Percentiles rank a stretch among this genome's conserved stretches.
Evolutionary conservation across 2,888 invertebrate species (phyloP).

Genomic region (Cerceris ruficornis): DNA sequence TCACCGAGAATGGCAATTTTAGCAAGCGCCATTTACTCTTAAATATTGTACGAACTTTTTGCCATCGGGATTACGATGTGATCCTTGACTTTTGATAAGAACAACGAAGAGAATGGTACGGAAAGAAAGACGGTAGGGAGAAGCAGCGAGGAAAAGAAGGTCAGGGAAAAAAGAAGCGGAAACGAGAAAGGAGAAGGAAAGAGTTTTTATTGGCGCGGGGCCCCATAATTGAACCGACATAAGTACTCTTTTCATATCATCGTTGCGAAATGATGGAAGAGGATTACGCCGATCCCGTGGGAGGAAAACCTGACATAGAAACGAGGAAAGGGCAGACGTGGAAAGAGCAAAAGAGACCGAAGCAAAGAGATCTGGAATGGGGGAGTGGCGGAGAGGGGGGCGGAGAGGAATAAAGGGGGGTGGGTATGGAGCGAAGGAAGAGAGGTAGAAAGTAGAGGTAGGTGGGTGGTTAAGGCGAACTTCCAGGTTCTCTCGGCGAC

Average conservation of each 20-base stretch:
- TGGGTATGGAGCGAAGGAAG: no score
- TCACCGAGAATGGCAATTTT: no score
- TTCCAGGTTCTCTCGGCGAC: conserved; percentile 51
- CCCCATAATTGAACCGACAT: conserved; percentile 70
- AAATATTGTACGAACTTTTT: no score
- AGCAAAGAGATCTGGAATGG: conserved; percentile 7
- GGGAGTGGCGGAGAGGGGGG: conserved; percentile 2
- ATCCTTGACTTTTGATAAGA: no score
- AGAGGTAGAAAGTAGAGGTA: conserved; percentile 2
- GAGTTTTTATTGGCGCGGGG: conserved; percentile 63
- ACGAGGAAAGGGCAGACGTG: conserved; percentile 41
- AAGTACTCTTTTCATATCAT: conserved; percentile 77
- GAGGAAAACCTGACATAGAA: conserved; percentile 49
- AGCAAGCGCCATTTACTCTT: no score
- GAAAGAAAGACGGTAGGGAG: not conserved
- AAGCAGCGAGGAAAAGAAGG: not conserved
- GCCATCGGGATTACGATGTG: no score
- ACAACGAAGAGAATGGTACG: not conserved
- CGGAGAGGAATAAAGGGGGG: no score
- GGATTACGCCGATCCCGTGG: conserved; percentile 75
- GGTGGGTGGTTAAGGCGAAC: conserved; percentile 44
- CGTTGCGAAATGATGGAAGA: conserved; percentile 77
- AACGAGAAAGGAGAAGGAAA: conserved; percentile 9
- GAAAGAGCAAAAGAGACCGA: conserved; percentile 38
- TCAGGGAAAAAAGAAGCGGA: not conserved